Conservation (phyloP, 2,888 invertebrate genomes). For the Spodoptera littoralis region DNA sequence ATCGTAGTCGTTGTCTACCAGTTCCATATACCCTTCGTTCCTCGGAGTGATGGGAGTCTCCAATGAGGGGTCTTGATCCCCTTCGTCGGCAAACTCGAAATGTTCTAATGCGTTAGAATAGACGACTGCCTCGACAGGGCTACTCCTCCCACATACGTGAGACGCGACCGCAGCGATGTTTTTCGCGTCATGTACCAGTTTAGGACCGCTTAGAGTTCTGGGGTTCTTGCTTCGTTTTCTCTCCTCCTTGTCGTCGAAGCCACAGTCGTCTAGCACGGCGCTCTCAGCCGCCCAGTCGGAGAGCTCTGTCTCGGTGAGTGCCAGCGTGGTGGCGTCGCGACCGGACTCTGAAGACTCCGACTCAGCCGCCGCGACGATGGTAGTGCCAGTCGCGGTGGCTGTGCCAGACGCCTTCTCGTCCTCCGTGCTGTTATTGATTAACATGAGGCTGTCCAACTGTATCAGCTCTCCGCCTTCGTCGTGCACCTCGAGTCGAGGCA, state of each 20-base stretch:
- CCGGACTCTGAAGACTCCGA: conserved; percentile 91
- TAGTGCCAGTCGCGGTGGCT: conserved; percentile 79
- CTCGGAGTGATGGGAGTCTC: conserved; percentile 83
- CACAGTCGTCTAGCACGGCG: conserved; percentile 93
- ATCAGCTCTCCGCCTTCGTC: conserved; percentile 91
- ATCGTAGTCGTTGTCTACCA: conserved; percentile 84
- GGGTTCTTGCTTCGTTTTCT: conserved; percentile 74
- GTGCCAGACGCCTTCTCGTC: conserved; percentile 73
- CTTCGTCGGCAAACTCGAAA: conserved; percentile 96
- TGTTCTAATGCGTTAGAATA: conserved; percentile 91
- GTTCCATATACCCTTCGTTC: conserved; percentile 82
- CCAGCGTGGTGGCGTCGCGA: conserved; percentile 91
- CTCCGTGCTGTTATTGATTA: conserved; percentile 73
- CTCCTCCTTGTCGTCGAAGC: conserved; percentile 80
- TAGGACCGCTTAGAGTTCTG: conserved; percentile 76
- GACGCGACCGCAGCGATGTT: conserved; percentile 78
- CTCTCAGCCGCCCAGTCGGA: conserved; percentile 96
- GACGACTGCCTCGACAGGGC: conserved; percentile 71
- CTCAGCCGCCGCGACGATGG: conserved; percentile 76
- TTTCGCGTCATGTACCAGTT: conserved; percentile 78
- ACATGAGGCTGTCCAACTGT: conserved; percentile 89
- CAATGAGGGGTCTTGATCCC: conserved; percentile 93
- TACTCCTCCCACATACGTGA: conserved; percentile 82
- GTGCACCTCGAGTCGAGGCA: conserved; percentile 92
- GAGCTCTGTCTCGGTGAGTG: conserved; percentile 95